These are phyloP conservation scores for Parelbella ahira DNA, from an alignment of 2,888 invertebrate genomes.

Conservation along the genomic window DNA sequence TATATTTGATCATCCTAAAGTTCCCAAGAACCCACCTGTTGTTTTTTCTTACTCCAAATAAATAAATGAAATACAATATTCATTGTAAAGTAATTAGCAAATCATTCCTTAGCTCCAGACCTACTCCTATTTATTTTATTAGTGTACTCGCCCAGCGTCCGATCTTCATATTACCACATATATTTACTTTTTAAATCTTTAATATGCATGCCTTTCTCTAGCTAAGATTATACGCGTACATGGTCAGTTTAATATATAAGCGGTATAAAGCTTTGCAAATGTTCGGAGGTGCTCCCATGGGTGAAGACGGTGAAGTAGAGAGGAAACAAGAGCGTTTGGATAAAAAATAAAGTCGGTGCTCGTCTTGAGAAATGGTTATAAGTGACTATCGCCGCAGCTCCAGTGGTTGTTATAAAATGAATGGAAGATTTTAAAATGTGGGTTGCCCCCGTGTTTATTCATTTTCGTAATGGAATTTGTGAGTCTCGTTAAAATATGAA, in stretches of 20 bases:
- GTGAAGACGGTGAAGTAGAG: conserved; percentile 21
- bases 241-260: conserved; percentile 12
- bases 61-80: no score
- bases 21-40: no score
- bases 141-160: no score
- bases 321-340: conserved; percentile 1
- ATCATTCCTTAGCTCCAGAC: no score
- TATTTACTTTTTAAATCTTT: no score
- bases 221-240: not conserved
- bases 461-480: conserved; percentile 52
- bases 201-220: no score
- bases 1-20: no score
- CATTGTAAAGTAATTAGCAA: no score
- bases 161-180: no score
- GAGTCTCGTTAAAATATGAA: conserved; percentile 38
- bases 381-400: conserved; percentile 33
- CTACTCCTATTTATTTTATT: no score
- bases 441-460: conserved; percentile 43
- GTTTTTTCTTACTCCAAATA: no score
- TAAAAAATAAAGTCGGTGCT: conserved; percentile 15
- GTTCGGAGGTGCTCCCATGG: conserved; percentile 3
- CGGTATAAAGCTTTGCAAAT: conserved; percentile 20
- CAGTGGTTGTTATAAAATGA: conserved; percentile 35
- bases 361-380: conserved; percentile 37
- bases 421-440: conserved; percentile 39